Base-by-base conservation (phyloP, 2,797 vertebrate species). In the Lagodon rhomboides region DNA sequence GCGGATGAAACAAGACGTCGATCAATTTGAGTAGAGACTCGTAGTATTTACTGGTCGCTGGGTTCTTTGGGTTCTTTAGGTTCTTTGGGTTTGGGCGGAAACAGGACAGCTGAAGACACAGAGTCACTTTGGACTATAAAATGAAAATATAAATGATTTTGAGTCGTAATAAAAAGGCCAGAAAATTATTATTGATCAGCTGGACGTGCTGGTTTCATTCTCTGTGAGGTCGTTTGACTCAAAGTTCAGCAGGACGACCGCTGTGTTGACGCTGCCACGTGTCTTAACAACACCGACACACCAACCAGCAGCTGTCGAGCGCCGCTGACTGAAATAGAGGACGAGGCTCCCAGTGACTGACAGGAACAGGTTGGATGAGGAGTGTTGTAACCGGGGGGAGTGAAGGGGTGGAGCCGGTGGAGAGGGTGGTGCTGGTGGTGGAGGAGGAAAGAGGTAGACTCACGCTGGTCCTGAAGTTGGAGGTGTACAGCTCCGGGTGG, bases 401-500 rank as follows among this genome's bases (percentile, higher is more conserved):
- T 12, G 18, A 1, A 15, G 55, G 30, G 30, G 47, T 20, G 47
- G 47, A 3, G 62, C 3, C 1, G 69, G n/a, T 0, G 43, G 17
- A 7, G n/a, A 43, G 15, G 55, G 44, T 10, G 63, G 8, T 1
- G 68, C 22, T 3, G 43, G 43, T 15, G 43, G 43, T 3, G 43
- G 43, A 44, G 41, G 34, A 4, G 1, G 15, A 60, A 0, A 10
- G 25, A 34, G 15, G 12, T 1, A 38, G 30, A 94, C 98, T 98
- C 93, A 99, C 98, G 23, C 96, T 96, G 63, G 93, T 94, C 79
- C 96, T 97, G 91, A 99, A 99, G 77, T 97, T 94, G 2, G 98
- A 99, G 5, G 94, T 96, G 91, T 99, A 99, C 55, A 95, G 95
- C 73, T 99, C 96, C 5, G 98, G 98, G 74, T 98, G 95, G 87